A percentile compares a stretch with the other conserved stretches of the same genome.
Evolutionary conservation across 2,888 invertebrate species (phyloP).

Genomic region (Eupithecia tripunctaria): DNA sequence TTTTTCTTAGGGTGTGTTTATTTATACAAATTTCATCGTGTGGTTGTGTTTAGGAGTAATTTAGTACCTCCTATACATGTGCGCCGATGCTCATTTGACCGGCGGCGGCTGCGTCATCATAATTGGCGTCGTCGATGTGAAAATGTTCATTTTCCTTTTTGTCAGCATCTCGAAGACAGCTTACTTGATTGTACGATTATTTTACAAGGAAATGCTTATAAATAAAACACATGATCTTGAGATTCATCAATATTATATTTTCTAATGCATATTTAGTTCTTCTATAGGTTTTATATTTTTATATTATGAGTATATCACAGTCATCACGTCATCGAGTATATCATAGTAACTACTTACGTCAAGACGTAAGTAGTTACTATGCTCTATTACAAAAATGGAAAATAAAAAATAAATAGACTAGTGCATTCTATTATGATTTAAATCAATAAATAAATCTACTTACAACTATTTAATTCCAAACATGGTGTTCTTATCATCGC

Average conservation of each 20-base stretch:
- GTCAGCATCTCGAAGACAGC: not conserved
- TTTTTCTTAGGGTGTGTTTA: slow-evolving; percentile 1
- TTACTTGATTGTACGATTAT: not conserved
- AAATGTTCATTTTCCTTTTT: not conserved
- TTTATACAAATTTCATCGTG: not conserved
- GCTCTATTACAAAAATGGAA: slow-evolving; percentile 41
- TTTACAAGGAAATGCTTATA: not conserved
- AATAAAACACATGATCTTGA: slow-evolving; percentile 49
- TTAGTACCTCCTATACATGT: not conserved
- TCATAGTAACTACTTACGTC: slow-evolving; percentile 44
- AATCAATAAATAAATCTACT: slow-evolving; percentile 12
- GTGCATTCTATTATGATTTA: slow-evolving; percentile 45
- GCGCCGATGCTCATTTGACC: too few relatives aligned
- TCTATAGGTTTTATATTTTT: slow-evolving; percentile 59
- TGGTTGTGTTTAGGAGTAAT: not conserved
- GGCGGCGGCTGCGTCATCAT: too few relatives aligned
- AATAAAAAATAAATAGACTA: too few relatives aligned
- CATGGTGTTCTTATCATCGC: slow-evolving; percentile 39
- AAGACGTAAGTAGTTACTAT: slow-evolving; percentile 24
- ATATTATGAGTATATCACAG: slow-evolving; percentile 82
- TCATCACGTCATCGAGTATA: slow-evolving; percentile 71
- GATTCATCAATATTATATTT: slow-evolving; percentile 60
- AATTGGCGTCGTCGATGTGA: too few relatives aligned
- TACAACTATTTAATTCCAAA: slow-evolving; percentile 32
- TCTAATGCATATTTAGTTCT: slow-evolving; percentile 72